phyloP scores from a whole-genome alignment of 2,113 vertebrate genomes.

The Oxygymnocypris stewartii region DNA sequence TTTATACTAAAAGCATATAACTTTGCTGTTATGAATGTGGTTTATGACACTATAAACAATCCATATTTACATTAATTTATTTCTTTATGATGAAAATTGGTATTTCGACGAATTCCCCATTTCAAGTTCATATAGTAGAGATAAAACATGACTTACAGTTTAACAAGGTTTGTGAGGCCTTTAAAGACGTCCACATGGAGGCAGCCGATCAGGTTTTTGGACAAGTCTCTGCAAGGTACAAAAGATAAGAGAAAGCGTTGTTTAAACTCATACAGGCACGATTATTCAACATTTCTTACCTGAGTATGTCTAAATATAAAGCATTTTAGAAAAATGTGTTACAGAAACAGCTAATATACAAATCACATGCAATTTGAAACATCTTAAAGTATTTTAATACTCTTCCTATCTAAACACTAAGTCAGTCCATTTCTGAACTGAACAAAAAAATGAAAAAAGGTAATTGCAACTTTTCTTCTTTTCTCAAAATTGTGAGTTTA shows the following conservation, averaged over 20 bases:
- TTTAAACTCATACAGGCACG: background rate
- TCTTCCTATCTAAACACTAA: background rate
- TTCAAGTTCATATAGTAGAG: background rate
- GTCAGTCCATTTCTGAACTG: background rate
- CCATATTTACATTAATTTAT: background rate
- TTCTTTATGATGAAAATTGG: background rate
- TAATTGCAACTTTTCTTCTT: background rate
- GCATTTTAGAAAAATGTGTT: background rate
- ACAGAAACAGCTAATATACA: background rate
- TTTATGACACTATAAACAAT: no score
- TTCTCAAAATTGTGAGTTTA: no score
- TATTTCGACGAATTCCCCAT: background rate
- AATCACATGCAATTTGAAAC: background rate
- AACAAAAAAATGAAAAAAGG: background rate
- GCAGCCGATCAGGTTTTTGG: conserved; percentile 95
- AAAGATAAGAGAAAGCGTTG: background rate
- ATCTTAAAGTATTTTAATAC: background rate
- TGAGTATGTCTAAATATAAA: background rate
- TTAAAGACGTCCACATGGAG: conserved; percentile 91
- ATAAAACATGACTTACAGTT: conserved; percentile 83
- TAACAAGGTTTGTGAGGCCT: conserved; percentile 85
- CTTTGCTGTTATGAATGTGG: background rate
- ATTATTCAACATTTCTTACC: background rate
- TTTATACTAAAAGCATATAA: background rate
- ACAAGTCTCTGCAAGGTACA: conserved; percentile 81